A percentile compares a stretch with the other conserved stretches of the same genome.
Evolutionary conservation across 2,113 vertebrate genomes (phyloP).

Genomic region (Siphamia tubifer): DNA sequence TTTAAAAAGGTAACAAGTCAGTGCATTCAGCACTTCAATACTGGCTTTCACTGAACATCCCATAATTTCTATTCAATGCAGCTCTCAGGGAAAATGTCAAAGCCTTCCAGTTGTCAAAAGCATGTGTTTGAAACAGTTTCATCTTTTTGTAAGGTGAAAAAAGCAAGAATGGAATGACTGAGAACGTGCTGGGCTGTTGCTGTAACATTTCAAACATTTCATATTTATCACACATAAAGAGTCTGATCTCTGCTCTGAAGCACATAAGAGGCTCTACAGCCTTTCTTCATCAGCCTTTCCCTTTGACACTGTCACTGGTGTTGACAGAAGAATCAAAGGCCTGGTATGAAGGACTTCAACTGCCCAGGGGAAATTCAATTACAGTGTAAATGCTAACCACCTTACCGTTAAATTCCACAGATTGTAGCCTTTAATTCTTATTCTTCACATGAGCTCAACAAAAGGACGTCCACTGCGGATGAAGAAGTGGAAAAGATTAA

Average conservation of each 20-base stretch:
- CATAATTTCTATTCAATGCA: too few relatives aligned
- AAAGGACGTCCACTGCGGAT: constrained; percentile 13
- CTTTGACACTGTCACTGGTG: constrained; percentile 17
- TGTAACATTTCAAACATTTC: neutral
- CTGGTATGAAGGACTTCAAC: neutral
- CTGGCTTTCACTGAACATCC: too few relatives aligned
- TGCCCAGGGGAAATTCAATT: constrained; percentile 29
- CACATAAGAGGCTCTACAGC: neutral
- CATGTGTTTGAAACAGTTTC: neutral
- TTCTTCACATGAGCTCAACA: constrained; percentile 29
- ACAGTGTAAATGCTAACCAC: constrained; percentile 17
- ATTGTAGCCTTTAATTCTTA: constrained; percentile 46
- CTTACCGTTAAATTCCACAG: constrained; percentile 30
- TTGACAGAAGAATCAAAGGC: constrained; percentile 39
- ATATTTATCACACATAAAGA: neutral
- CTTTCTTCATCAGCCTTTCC: constrained; percentile 7
- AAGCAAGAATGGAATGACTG: neutral
- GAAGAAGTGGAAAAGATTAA: constrained; percentile 39
- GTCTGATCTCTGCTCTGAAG: constrained; percentile 4
- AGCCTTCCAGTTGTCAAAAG: neutral
- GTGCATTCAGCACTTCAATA: too few relatives aligned
- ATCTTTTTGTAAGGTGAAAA: neutral
- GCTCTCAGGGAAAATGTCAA: neutral
- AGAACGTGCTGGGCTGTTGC: neutral
- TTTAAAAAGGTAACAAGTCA: too few relatives aligned